A percentile compares a stretch with the other conserved stretches of the same genome.
Conservation (phyloP, 2,113 vertebrate genomes). For the Eulacestoma nigropectus region DNA sequence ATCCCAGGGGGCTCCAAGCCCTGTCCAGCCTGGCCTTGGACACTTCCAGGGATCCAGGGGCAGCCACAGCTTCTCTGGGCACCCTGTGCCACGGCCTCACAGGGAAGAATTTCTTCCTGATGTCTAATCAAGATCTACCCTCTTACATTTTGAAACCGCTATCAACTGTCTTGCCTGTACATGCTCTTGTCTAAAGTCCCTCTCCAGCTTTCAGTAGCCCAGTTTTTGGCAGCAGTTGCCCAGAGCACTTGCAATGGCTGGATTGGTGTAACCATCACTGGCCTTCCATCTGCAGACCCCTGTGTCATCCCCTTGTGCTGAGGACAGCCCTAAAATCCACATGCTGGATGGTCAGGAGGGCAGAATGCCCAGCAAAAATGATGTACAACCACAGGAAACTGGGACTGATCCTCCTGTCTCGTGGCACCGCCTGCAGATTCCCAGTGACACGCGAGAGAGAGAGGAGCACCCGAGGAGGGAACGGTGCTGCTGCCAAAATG, state of each 20-base stretch:
- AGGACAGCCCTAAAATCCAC: neutral
- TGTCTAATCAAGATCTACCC: neutral
- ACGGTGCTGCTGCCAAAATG: neutral
- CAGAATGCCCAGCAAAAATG: neutral
- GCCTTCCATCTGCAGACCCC: neutral
- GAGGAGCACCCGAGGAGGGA: neutral
- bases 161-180: neutral
- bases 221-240: neutral
- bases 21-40: accelerated
- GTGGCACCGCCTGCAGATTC: neutral
- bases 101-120: neutral
- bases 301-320: neutral
- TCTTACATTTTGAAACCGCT: neutral
- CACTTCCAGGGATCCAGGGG: neutral
- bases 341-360: neutral
- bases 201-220: neutral
- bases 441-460: neutral
- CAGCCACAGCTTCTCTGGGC: neutral
- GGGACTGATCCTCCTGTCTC: neutral
- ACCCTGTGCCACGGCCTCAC: neutral
- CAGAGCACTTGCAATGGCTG: neutral
- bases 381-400: accelerated
- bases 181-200: no score
- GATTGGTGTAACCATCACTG: neutral
- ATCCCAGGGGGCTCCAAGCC: accelerated